Evolutionary conservation across 1,140 invertebrate genomes (phyloP).

Genomic region (Tribolium madens): DNA sequence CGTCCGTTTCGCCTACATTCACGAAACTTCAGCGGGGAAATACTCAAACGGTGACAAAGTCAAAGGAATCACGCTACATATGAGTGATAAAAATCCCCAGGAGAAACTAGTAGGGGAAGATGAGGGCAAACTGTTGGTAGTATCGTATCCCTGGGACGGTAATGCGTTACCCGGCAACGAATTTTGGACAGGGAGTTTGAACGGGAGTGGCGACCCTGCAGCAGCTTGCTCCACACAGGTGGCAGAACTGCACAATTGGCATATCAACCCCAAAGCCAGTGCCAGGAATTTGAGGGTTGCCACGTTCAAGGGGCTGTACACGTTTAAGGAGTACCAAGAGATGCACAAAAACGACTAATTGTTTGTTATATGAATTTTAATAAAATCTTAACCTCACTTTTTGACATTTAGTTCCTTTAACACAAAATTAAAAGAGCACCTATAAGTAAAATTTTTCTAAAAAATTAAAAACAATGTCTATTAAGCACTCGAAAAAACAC

Average conservation of each 20-base stretch:
- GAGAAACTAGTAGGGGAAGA: constrained; percentile 18
- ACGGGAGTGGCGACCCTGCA: constrained; percentile 72
- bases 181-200: constrained; percentile 67
- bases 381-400: too few relatives aligned
- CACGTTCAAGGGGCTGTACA: constrained; percentile 44
- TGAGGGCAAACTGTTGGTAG: constrained; percentile 70
- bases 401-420: too few relatives aligned
- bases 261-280: constrained; percentile 66
- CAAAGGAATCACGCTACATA: constrained; percentile 45
- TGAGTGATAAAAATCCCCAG: constrained; percentile 44
- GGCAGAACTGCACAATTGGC: constrained; percentile 71
- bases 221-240: constrained; percentile 72
- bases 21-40: not conserved
- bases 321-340: constrained; percentile 44
- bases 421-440: too few relatives aligned
- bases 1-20: constrained; percentile 64
- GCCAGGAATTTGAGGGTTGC: constrained; percentile 53
- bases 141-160: constrained; percentile 77
- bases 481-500: too few relatives aligned
- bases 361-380: too few relatives aligned
- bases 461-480: too few relatives aligned
- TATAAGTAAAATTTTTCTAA: too few relatives aligned
- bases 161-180: constrained; percentile 76
- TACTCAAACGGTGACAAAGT: constrained; percentile 44
- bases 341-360: constrained; percentile 14